Evolutionary conservation across 2,113 vertebrate genomes (phyloP).

Genomic region (Merops nubicus): DNA sequence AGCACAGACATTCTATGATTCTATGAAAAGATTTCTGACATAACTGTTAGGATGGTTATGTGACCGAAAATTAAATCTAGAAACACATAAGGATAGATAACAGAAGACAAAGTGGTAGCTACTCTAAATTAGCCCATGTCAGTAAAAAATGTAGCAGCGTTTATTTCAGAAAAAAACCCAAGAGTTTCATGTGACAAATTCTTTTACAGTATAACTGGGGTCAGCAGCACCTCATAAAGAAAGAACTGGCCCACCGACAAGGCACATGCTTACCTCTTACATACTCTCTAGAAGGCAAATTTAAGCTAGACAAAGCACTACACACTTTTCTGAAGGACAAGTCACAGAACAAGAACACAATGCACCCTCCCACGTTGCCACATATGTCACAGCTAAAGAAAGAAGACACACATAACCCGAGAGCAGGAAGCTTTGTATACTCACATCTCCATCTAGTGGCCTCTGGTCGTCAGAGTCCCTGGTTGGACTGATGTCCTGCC

Average conservation of each 20-base stretch:
- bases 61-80: background rate
- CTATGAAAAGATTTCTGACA: background rate
- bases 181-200: background rate
- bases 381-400: background rate
- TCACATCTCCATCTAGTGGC: constrained; percentile 87
- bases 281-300: background rate
- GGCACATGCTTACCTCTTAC: background rate
- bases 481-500: constrained; percentile 93
- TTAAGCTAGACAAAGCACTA: background rate
- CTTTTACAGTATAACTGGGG: background rate
- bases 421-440: constrained; percentile 59
- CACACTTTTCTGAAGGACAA: background rate
- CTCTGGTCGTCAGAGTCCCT: constrained; percentile 88
- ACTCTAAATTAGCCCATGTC: background rate
- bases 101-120: background rate
- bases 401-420: background rate
- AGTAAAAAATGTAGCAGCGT: background rate
- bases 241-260: background rate
- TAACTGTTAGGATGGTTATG: background rate
- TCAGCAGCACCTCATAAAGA: background rate
- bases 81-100: background rate
- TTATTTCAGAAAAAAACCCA: background rate
- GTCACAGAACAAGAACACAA: background rate
- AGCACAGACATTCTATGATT: no score
- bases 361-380: background rate